These are phyloP conservation scores for Halcyon chelicuti DNA, from an alignment of 2,797 vertebrate genomes.

Conservation along the genomic window DNA sequence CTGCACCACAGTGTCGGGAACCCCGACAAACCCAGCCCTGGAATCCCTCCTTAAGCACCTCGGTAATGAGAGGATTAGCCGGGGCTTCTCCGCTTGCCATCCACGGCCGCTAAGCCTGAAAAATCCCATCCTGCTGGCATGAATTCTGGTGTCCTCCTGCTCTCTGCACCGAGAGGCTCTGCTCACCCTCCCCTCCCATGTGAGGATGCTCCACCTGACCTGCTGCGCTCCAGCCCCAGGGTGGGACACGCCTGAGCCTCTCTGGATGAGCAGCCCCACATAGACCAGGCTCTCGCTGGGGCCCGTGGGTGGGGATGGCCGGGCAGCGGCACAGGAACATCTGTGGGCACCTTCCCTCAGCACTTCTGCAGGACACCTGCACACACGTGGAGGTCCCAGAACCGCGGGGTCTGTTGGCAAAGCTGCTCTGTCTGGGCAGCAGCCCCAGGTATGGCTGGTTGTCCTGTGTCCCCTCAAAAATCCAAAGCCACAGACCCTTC, in stretches of 20 bases:
- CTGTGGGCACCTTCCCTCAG: background rate
- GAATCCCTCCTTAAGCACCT: background rate
- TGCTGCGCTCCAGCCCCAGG: background rate
- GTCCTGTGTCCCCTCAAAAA: background rate
- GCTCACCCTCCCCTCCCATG: rapidly evolving
- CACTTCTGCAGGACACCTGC: rapidly evolving
- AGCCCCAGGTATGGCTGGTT: no score
- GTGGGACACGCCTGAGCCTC: background rate
- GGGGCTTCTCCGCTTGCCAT: background rate
- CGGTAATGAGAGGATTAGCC: background rate
- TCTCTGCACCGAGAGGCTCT: background rate
- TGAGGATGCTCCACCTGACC: rapidly evolving
- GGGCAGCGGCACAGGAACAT: background rate
- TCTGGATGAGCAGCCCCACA: rapidly evolving
- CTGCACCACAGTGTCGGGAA: background rate
- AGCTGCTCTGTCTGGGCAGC: background rate
- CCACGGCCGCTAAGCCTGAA: background rate
- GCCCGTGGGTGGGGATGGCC: background rate
- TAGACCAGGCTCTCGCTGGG: background rate
- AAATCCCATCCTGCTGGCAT: rapidly evolving
- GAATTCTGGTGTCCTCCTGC: background rate
- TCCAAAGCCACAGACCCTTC: background rate
- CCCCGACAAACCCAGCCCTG: background rate
- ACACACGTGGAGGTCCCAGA: rapidly evolving
- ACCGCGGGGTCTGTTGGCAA: background rate